Conservation (phyloP, 2,888 invertebrate species). For the Trichopoda pennipes region DNA sequence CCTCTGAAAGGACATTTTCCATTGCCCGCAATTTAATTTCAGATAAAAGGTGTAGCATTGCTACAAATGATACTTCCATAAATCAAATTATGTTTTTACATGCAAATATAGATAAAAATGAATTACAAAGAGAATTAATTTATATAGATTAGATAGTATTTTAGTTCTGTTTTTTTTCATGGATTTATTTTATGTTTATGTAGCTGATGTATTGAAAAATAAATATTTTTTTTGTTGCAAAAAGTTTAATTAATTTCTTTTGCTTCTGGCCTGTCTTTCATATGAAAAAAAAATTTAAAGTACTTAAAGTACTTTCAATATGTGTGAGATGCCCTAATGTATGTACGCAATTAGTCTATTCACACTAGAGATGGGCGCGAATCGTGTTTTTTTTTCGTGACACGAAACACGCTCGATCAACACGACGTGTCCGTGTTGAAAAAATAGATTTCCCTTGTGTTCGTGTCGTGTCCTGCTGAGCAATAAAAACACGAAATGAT, state of each 20-base stretch:
- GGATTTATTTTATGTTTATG: constrained; percentile 27
- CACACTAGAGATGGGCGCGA: no score
- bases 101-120: constrained; percentile 36
- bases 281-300: no score
- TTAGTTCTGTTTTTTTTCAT: constrained; percentile 25
- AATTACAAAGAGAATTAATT: no score
- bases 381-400: no score
- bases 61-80: neutral
- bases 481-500: no score
- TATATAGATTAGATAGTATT: constrained; percentile 6
- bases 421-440: no score
- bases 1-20: constrained; percentile 60
- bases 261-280: constrained; percentile 21
- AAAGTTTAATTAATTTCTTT: constrained; percentile 21
- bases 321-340: no score
- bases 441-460: no score
- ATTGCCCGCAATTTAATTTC: constrained; percentile 54
- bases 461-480: no score
- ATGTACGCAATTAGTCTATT: no score
- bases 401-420: no score
- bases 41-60: constrained; percentile 25
- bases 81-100: constrained; percentile 61
- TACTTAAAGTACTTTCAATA: no score
- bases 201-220: constrained; percentile 25
- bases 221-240: constrained; percentile 24